These are phyloP conservation scores for Apamea crenata DNA, from an alignment of 2,888 invertebrate species.

Conservation along the genomic window DNA sequence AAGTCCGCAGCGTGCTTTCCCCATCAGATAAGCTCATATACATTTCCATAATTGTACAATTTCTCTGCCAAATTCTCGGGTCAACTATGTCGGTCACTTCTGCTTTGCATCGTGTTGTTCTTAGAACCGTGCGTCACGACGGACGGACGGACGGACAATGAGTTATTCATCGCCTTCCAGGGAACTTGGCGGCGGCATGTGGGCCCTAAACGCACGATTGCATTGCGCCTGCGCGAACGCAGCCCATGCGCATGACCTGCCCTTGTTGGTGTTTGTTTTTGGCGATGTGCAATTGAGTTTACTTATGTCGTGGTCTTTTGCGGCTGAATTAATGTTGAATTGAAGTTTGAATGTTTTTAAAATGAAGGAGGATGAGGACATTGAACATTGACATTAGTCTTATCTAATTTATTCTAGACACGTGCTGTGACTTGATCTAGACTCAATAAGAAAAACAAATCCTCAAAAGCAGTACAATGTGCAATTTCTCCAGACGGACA, in stretches of 20 bases:
- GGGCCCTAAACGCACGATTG: constrained; percentile 88
- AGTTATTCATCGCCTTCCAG: constrained; percentile 90
- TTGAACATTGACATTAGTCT: background rate
- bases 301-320: constrained; percentile 27
- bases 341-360: background rate
- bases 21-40: constrained; percentile 51
- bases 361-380: background rate
- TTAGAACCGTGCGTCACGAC: constrained; percentile 88
- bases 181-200: constrained; percentile 88
- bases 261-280: constrained; percentile 79
- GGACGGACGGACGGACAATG: constrained; percentile 89
- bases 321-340: background rate
- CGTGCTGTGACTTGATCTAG: background rate
- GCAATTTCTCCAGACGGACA: constrained; percentile 65
- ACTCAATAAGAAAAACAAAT: constrained; percentile 44
- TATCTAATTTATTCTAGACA: background rate
- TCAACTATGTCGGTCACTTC: constrained; percentile 87
- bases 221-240: constrained; percentile 76
- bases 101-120: constrained; percentile 82
- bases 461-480: constrained; percentile 55
- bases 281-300: constrained; percentile 64
- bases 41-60: constrained; percentile 65
- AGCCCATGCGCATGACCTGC: constrained; percentile 82
- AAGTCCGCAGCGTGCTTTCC: constrained; percentile 43
- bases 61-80: constrained; percentile 80